Conservation (phyloP, 2,797 vertebrate species). For the Pipistrellus nathusii region DNA sequence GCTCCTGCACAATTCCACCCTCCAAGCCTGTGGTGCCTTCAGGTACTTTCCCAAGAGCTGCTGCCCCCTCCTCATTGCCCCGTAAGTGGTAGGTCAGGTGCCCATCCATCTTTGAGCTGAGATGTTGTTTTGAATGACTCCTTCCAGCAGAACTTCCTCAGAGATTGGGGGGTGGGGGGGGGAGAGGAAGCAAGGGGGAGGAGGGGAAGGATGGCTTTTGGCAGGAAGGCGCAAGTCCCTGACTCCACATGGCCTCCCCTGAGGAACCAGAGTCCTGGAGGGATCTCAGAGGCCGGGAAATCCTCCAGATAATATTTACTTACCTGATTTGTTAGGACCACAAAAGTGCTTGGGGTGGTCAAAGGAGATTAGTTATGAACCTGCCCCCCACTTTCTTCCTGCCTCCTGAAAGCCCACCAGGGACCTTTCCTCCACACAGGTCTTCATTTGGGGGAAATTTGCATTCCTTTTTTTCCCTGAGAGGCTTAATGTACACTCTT, state of each 20-base stretch:
- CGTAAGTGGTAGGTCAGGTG: background rate
- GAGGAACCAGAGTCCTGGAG: background rate
- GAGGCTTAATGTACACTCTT: background rate
- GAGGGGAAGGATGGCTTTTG: background rate
- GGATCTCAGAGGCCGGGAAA: background rate
- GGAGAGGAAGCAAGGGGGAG: background rate
- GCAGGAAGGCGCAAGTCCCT: background rate
- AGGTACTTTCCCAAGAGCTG: background rate
- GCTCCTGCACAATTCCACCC: fast-evolving
- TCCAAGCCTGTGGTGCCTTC: background rate
- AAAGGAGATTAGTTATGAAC: fast-evolving
- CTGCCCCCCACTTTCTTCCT: background rate
- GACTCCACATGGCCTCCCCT: background rate
- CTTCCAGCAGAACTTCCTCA: background rate
- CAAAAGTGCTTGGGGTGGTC: background rate
- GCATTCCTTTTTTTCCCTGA: background rate
- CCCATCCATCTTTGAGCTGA: background rate
- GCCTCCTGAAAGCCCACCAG: background rate
- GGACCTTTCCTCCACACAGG: background rate
- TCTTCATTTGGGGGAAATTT: background rate
- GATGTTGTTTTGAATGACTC: background rate
- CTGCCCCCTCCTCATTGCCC: background rate
- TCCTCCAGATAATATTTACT: background rate
- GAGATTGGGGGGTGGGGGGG: too few species aligned
- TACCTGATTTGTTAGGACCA: background rate